Percentiles rank a stretch among this genome's conserved stretches.
Conservation (phyloP, 2,113 vertebrate species). For the Calidris pugnax region DNA sequence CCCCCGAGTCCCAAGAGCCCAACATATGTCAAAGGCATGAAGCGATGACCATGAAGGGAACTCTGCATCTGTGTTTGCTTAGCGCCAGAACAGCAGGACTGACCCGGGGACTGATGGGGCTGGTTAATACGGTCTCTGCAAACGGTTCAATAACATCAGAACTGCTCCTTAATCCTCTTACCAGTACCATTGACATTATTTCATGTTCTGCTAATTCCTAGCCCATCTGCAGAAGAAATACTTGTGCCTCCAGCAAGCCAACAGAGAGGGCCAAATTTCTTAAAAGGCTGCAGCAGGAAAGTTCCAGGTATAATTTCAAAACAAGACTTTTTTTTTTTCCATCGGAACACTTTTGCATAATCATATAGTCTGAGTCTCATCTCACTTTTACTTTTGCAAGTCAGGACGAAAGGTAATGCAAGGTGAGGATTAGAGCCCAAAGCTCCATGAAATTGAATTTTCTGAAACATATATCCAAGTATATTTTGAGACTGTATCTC, state of each 20-base stretch:
- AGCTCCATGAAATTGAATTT: neutral
- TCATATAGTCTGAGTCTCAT: neutral
- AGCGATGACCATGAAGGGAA: conserved; percentile 24
- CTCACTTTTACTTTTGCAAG: neutral
- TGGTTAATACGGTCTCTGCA: conserved; percentile 50
- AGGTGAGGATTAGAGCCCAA: neutral
- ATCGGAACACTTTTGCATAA: neutral
- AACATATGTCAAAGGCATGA: conserved; percentile 22
- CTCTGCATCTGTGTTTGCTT: conserved; percentile 43
- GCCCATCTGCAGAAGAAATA: conserved; percentile 15
- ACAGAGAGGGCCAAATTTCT: neutral
- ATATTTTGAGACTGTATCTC: neutral
- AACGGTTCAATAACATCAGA: conserved; percentile 45
- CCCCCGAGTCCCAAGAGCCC: neutral
- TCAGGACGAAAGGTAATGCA: neutral
- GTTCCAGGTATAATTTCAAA: neutral
- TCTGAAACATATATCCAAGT: neutral
- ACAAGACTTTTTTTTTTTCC: neutral
- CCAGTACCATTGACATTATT: conserved; percentile 44
- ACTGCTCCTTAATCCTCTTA: conserved; percentile 61
- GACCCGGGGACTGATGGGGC: conserved; percentile 33
- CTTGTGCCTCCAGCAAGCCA: neutral
- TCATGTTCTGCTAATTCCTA: conserved; percentile 43
- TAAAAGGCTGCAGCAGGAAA: neutral
- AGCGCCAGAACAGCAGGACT: neutral